Base-by-base conservation (phyloP, 2,113 vertebrate species). In the Camelus dromedarius region DNA sequence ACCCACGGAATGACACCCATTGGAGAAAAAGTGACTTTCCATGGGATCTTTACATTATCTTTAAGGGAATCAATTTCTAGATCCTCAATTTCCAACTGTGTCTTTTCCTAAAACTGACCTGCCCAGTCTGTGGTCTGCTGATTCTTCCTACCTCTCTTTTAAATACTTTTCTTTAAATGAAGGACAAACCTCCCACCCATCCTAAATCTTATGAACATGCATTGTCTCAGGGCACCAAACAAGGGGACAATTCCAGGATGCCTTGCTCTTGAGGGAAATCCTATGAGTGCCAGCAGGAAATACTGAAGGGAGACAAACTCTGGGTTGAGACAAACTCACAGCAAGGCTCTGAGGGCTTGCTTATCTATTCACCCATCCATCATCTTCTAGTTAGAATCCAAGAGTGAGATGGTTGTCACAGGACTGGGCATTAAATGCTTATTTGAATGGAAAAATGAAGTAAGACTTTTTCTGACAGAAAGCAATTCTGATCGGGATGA, bases 381-480 rank as follows among this genome's bases (percentile, higher is more conserved):
- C 48, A 64, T 32, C 56, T 73, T 86, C 69, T 60, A 83, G 48
- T 89, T 50, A 79, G 42, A 95, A 89, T 82, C 84, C n/a, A 77
- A 77, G 87, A 96, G 26, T 86, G 79, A 95, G 73, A 83, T 73
- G n/a, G 30, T 30, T 95, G 50, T 83, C 67, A 60, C 4, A 32
- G 28, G 42, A 14, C 4, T 91, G 14, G 46, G 26, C 62, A 46
- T 92, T 50, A 48, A 46, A 46, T 50, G 38, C 7, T 87, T 75
- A 50, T 64, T 60, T 79, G 32, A 91, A 83, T 30, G 79, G 82
- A 95, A 93, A 96, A 95, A 28, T 58, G 67, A 96, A 95, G 77
- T 54, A 79, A 69, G 62, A 42, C 38, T 70, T 95, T 87, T 95
- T 81, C 30, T 85, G 60, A 95, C 16, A 72, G 91, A 91, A 91